Conservation (phyloP, 1,140 invertebrate genomes). For the Elysia chlorotica region DNA sequence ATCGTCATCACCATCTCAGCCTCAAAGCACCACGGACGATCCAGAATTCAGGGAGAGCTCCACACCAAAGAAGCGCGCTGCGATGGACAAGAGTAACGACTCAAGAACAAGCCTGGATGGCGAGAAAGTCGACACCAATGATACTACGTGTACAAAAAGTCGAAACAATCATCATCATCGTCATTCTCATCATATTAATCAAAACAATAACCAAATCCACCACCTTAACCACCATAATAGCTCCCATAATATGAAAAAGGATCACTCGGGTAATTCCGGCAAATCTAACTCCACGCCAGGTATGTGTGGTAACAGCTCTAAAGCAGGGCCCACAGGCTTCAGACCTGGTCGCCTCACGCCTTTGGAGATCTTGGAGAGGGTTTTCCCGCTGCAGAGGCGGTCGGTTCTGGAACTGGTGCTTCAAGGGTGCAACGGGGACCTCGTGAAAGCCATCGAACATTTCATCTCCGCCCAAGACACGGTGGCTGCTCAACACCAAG, state of each 20-base stretch:
- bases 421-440: slow-evolving; percentile 82
- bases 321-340: slow-evolving; percentile 40
- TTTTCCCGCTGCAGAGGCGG: slow-evolving; percentile 84
- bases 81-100: too few species aligned
- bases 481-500: slow-evolving; percentile 44
- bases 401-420: slow-evolving; percentile 86
- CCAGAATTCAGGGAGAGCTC: neutral
- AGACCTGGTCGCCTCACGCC: slow-evolving; percentile 67
- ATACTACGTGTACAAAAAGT: too few species aligned
- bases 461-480: slow-evolving; percentile 64
- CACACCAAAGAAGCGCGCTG: too few species aligned
- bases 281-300: slow-evolving; percentile 1
- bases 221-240: neutral
- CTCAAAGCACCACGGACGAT: neutral
- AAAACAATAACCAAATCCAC: too few species aligned
- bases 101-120: too few species aligned
- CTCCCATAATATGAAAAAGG: too few species aligned
- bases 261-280: too few species aligned
- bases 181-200: too few species aligned
- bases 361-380: slow-evolving; percentile 80
- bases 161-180: too few species aligned
- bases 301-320: neutral
- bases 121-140: too few species aligned
- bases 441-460: slow-evolving; percentile 79
- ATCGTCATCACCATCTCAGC: slow-evolving; percentile 9